These are phyloP conservation scores for Atethmia centrago DNA, from an alignment of 2,888 invertebrate genomes.

Conservation along the genomic window DNA sequence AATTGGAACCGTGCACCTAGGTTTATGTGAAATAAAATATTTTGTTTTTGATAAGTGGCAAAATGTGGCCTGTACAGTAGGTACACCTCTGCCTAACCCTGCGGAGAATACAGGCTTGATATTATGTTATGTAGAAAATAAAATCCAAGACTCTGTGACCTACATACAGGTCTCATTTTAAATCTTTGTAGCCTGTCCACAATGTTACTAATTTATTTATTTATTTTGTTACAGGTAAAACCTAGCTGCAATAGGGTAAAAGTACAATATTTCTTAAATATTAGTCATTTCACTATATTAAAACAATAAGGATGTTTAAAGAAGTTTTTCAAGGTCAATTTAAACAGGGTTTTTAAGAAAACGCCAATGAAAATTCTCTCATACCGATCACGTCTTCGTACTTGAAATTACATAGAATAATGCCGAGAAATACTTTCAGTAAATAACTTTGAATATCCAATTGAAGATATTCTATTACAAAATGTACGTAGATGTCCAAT, in stretches of 20 bases:
- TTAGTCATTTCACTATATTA: not conserved
- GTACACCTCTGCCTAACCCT: not conserved
- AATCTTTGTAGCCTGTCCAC: not conserved
- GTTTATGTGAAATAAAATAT: no score
- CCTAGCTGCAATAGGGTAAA: conserved; percentile 13
- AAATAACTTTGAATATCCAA: conserved; percentile 9
- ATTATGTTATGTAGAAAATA: not conserved
- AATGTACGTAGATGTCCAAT: not conserved
- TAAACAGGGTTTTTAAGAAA: conserved; percentile 18
- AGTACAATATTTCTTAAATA: not conserved
- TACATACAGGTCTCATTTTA: not conserved
- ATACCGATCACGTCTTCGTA: conserved; percentile 37
- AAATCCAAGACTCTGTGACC: not conserved
- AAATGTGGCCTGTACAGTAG: not conserved
- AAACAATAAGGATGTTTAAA: not conserved
- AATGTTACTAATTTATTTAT: conserved; percentile 3
- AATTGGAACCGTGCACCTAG: no score
- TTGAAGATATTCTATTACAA: not conserved
- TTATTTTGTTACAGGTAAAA: conserved; percentile 54
- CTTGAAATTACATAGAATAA: conserved; percentile 29
- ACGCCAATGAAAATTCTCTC: conserved; percentile 2
- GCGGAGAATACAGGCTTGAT: not conserved
- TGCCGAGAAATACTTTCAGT: conserved; percentile 1
- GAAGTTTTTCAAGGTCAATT: conserved; percentile 6
- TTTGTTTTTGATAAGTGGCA: not conserved